Percentiles rank a stretch among this genome's conserved stretches.
These are phyloP conservation scores for Scomberomorus guttatus DNA, from an alignment of 2,797 vertebrate species.

Conservation along the genomic window DNA sequence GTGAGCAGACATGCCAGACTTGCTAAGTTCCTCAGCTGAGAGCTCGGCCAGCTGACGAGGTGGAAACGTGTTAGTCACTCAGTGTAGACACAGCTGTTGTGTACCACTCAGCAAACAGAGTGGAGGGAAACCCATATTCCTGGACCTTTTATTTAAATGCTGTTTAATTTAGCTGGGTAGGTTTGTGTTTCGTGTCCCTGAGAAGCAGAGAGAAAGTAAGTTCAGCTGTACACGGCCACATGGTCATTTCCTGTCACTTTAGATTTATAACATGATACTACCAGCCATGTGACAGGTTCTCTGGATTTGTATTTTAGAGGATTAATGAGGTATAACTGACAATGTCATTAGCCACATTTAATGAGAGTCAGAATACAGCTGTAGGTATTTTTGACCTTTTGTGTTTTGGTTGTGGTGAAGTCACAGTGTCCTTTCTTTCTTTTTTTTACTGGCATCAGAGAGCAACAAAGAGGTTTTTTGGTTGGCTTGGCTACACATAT, in stretches of 20 bases:
- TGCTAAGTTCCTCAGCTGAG: constrained; percentile 52
- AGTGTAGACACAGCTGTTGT: constrained; percentile 63
- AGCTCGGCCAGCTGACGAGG: constrained; percentile 56
- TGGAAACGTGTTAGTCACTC: constrained; percentile 62
- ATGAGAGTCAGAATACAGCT: not conserved
- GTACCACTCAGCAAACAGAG: constrained; percentile 48
- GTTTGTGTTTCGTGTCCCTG: not conserved
- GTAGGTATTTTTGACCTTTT: not conserved
- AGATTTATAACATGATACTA: not conserved
- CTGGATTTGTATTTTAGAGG: not conserved
- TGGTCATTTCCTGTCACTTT: constrained; percentile 6
- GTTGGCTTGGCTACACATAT: constrained; percentile 14
- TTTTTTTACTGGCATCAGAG: not conserved
- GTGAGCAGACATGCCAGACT: constrained; percentile 57
- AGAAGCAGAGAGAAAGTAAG: not conserved
- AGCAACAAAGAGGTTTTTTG: not conserved
- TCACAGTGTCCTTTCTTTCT: not conserved
- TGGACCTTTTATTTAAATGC: constrained; percentile 23
- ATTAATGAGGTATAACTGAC: constrained; percentile 5
- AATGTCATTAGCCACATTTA: not conserved
- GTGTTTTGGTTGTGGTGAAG: not conserved
- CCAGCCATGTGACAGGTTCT: not conserved
- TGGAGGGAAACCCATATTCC: constrained; percentile 16
- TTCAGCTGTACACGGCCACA: not conserved
- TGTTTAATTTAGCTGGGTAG: constrained; percentile 26